Base-by-base conservation (phyloP, 2,113 vertebrate species). In the Cromileptes altivelis region DNA sequence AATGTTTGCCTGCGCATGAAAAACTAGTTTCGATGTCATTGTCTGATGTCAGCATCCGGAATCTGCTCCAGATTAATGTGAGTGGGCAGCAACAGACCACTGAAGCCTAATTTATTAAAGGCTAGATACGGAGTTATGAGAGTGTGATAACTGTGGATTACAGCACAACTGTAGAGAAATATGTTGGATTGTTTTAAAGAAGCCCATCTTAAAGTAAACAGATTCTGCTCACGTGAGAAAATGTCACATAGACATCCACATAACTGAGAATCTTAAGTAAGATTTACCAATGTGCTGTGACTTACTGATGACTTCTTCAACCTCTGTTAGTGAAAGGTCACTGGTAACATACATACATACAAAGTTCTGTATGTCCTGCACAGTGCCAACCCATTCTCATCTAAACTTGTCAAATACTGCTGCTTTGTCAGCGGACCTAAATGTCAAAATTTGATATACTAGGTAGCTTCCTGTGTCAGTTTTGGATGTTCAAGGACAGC, bases 201-300 rank as follows among this genome's bases (percentile, higher is more conserved):
- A 69, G 37, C 49, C 50, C 68, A 69, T 82, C 58, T 78, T 90
- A 76, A 89, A 88, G 78, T 72, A 86, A 93, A 75, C 86, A 88
- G 86, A 89, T 60, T 62, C 71, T 55, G 42, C 33, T 81, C 5
- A 10, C 61, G 85, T 89, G 91, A 93, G 87, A 92, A 93, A 82
- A 85, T 89, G 74, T 78, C 70, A 85, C 49, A n/a, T 12, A 57
- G 21, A 77, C 69, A 84, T 80, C 65, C 72, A 76, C 78, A 82
- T 30, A 75, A 80, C 57, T 71, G 23, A 78, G 23, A 88, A 72
- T 81, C 67, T 74, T 37, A 50, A 42, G 50, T 40, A 55, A 82
- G 67, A 85, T 86, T 87, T 72, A 86, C 45, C 53, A 23, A 53
- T 78, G 42, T 14, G 19, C 55, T 47, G 21, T 78, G 72, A 79